Percentiles rank a stretch among this genome's conserved stretches.
Evolutionary conservation across 2,888 invertebrate genomes (phyloP).

Genomic region (Bibio marci): DNA sequence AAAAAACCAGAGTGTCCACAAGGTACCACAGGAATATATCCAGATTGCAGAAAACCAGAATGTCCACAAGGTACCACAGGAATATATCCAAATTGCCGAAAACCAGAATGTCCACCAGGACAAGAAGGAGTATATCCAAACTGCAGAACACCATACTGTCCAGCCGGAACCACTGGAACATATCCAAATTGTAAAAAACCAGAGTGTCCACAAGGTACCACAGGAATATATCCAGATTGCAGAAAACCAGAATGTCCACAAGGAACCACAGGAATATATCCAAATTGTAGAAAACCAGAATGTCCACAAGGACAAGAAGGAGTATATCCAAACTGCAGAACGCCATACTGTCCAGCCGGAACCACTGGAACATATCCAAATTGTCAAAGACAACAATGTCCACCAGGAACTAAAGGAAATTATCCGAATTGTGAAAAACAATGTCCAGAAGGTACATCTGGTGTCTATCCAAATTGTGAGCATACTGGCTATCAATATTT

Average conservation of each 20-base stretch:
- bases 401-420: background rate
- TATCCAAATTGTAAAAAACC: slow-evolving; percentile 1
- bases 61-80: slow-evolving; percentile 3
- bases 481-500: too few species aligned
- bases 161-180: background rate
- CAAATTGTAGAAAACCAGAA: background rate
- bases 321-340: background rate
- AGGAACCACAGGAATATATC: background rate
- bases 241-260: background rate
- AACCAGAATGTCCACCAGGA: slow-evolving; percentile 2
- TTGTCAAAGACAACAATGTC: background rate
- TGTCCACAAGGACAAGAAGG: background rate
- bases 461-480: slow-evolving; percentile 2
- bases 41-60: slow-evolving; percentile 4
- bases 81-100: slow-evolving; percentile 1
- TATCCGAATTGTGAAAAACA: background rate
- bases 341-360: background rate
- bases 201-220: slow-evolving; percentile 2
- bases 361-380: background rate
- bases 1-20: background rate
- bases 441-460: background rate
- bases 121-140: slow-evolving; percentile 1
- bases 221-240: slow-evolving; percentile 1
- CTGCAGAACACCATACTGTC: background rate
- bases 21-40: slow-evolving; percentile 1